Base-by-base conservation (phyloP, 2,113 vertebrate species). In the Puma concolor region DNA sequence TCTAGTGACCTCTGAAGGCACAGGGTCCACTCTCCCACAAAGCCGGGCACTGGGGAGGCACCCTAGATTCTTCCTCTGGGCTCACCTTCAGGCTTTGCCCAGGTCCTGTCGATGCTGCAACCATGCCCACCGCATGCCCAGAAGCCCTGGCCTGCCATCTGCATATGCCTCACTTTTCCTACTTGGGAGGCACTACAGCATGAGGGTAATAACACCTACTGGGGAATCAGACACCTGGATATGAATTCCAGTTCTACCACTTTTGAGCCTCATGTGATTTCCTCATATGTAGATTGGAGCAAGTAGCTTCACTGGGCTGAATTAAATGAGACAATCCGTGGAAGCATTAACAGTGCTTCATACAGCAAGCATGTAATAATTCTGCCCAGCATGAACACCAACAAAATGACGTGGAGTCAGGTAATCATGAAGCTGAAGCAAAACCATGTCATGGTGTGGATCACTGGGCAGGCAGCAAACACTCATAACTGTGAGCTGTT, bases 361-460 rank as follows among this genome's bases (percentile, higher is more conserved):
- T 31, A 29, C 12, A 64, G 41, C 74, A 88, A 48, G 38, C 3
- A 17, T 38, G 44, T 16, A 57, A 44, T 38, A 3, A 54, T 54
- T 64, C 92, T 29, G 50, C 29, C 52, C 29, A 29, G 66, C 17
- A 31, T n/a, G 21, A 80, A 67, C 12, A n/a, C 77, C 41, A 21
- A 72, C 14, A 12, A 50, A 69, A 54, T 15, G 4, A 38, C 2
- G 11, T 27, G 7, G 52, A 38, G 17, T 6, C 31, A 67, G 8
- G 48, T 41, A 7, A n/a, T 21, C 11, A 7, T 29, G 72, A 85
- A 66, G 57, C 50, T 13, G 52, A n/a, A 41, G 44, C 7, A 29
- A 41, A 44, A 7, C 7, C 1, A 0, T 23, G 15, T 15, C 5
- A 7, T 0, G 25, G 44, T 1, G 0, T 5, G 16, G 19, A 4